These are phyloP conservation scores for Ommatoiulus sabulosus DNA, from an alignment of 2,888 invertebrate genomes.

Conservation along the genomic window DNA sequence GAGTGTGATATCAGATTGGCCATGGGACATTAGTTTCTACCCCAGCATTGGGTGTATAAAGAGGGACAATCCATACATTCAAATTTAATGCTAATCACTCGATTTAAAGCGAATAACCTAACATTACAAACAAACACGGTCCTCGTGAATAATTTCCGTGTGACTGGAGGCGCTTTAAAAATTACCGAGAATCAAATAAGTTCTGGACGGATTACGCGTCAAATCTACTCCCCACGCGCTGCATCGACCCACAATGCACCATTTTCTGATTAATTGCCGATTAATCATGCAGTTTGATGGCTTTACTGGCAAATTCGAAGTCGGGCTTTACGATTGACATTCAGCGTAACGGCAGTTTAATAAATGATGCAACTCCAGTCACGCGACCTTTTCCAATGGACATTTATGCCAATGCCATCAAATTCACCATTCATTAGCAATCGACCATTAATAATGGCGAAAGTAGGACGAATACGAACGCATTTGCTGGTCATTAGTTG, in stretches of 20 bases:
- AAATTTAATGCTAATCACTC: neutral
- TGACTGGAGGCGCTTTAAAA: too few species aligned
- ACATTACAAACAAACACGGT: neutral
- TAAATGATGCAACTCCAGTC: constrained; percentile 14
- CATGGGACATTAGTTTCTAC: too few species aligned
- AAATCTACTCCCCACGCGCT: neutral
- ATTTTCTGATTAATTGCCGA: neutral
- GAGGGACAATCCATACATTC: too few species aligned
- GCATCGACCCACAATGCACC: neutral
- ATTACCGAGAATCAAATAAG: neutral
- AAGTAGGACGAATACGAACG: too few species aligned
- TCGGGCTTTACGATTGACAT: neutral
- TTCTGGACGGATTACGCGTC: neutral
- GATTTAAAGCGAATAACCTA: neutral
- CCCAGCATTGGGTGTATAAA: too few species aligned
- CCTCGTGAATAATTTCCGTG: neutral
- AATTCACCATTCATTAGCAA: too few species aligned
- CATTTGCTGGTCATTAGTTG: too few species aligned
- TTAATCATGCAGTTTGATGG: neutral
- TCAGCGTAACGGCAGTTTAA: neutral
- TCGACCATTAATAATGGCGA: too few species aligned
- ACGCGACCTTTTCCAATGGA: neutral
- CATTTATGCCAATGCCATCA: neutral
- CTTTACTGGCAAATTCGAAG: neutral
- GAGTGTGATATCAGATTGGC: too few species aligned